Conservation (phyloP, 2,113 vertebrate genomes). For the Laterallus jamaicensis region DNA sequence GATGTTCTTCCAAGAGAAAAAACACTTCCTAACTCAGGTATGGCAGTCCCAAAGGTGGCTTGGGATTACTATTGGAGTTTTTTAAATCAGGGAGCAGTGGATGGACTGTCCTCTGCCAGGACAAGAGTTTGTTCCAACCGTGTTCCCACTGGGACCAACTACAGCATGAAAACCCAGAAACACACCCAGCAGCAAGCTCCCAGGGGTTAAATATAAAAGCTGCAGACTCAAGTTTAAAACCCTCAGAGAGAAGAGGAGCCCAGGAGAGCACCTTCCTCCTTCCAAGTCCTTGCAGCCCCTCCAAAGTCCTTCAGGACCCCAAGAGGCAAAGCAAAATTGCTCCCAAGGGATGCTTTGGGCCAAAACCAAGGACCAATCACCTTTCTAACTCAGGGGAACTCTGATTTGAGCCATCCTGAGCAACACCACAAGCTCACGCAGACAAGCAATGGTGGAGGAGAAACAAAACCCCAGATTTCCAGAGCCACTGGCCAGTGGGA, state of each 20-base stretch:
- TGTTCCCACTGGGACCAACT: rapidly evolving
- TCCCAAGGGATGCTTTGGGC: background rate
- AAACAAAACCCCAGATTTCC: background rate
- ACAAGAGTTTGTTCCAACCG: background rate
- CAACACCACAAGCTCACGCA: background rate
- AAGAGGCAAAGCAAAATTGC: background rate
- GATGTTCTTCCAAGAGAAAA: background rate
- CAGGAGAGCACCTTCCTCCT: background rate
- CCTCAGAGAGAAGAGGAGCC: background rate
- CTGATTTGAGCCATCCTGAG: background rate
- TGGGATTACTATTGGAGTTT: background rate
- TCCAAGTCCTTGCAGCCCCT: background rate
- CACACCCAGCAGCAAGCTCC: background rate
- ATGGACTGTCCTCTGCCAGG: background rate
- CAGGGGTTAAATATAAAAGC: background rate
- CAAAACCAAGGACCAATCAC: background rate
- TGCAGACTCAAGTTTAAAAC: background rate
- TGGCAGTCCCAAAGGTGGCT: background rate
- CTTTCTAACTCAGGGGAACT: background rate
- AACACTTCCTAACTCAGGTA: background rate
- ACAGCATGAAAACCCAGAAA: background rate
- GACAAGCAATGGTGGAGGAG: rapidly evolving
- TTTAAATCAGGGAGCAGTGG: background rate
- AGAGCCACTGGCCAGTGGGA: background rate
- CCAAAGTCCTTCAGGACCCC: background rate